Percentiles rank a stretch among this genome's conserved stretches.
Conservation (phyloP, 2,888 invertebrate species). For the Synanthedon formicaeformis region DNA sequence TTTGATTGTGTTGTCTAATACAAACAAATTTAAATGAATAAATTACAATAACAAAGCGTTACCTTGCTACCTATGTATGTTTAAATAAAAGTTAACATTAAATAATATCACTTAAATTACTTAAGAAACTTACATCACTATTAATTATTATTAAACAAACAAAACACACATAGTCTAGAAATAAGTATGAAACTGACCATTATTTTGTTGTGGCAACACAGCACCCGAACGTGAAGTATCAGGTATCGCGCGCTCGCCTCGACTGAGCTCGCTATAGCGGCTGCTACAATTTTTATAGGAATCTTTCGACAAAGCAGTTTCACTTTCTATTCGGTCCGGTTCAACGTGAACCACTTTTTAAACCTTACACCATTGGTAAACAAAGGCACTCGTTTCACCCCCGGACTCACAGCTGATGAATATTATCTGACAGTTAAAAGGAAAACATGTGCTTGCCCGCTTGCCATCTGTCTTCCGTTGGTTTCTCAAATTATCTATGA, state of each 20-base stretch:
- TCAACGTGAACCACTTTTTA: slow-evolving; percentile 57
- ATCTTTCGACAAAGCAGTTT: slow-evolving; percentile 46
- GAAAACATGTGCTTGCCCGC: too few species aligned
- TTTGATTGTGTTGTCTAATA: neutral
- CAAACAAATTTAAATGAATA: neutral
- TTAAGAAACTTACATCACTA: slow-evolving; percentile 10
- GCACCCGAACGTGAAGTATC: slow-evolving; percentile 8
- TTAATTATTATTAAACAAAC: slow-evolving; percentile 20
- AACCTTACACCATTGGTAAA: slow-evolving; percentile 39
- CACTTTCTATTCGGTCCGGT: slow-evolving; percentile 62
- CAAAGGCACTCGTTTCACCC: slow-evolving; percentile 26
- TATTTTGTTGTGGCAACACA: slow-evolving; percentile 30
- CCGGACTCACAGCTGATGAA: slow-evolving; percentile 5
- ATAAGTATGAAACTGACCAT: slow-evolving; percentile 53
- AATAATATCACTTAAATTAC: slow-evolving; percentile 1
- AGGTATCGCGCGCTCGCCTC: slow-evolving; percentile 33
- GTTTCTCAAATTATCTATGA: too few species aligned
- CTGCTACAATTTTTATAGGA: slow-evolving; percentile 62
- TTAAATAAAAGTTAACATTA: too few species aligned
- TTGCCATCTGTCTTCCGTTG: too few species aligned
- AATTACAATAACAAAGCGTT: neutral
- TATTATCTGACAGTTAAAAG: too few species aligned
- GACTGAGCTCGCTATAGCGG: slow-evolving; percentile 43
- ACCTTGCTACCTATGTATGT: too few species aligned
- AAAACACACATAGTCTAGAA: slow-evolving; percentile 30